Percentiles rank a stretch among this genome's conserved stretches.
Conservation (phyloP, 2,113 vertebrate genomes). For the Cynocephalus volans region DNA sequence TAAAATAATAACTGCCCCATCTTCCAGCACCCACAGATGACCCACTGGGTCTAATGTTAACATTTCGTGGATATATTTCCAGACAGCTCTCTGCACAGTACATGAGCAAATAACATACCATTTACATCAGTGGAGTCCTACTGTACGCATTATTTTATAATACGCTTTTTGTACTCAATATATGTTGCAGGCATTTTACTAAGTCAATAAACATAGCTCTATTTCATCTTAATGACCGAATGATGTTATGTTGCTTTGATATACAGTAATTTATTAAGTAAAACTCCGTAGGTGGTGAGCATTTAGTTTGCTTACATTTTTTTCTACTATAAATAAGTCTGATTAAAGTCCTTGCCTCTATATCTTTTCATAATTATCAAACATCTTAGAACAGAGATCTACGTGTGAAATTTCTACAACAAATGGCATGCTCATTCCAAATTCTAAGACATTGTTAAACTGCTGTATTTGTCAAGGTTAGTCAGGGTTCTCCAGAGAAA, state of each 20-base stretch:
- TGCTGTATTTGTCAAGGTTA: not conserved
- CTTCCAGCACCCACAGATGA: not conserved
- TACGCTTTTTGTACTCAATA: not conserved
- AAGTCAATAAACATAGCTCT: not conserved
- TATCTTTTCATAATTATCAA: not conserved
- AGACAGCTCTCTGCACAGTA: not conserved
- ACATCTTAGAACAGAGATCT: not conserved
- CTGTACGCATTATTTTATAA: not conserved
- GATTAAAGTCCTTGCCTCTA: not conserved
- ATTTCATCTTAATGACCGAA: not conserved
- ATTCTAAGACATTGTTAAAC: not conserved
- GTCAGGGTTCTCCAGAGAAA: not conserved
- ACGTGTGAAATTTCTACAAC: not conserved
- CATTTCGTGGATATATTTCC: not conserved
- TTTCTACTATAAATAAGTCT: not conserved
- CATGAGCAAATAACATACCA: not conserved
- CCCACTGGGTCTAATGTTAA: not conserved
- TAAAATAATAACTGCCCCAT: not conserved
- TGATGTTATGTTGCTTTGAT: not conserved
- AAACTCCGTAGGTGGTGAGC: not conserved
- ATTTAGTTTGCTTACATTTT: not conserved
- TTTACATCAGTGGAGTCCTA: not conserved
- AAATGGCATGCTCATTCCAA: not conserved
- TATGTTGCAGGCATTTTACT: not conserved
- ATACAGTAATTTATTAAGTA: not conserved